phyloP scores from a whole-genome alignment of 1,140 invertebrate species.

The Drosophila ercepeae region DNA sequence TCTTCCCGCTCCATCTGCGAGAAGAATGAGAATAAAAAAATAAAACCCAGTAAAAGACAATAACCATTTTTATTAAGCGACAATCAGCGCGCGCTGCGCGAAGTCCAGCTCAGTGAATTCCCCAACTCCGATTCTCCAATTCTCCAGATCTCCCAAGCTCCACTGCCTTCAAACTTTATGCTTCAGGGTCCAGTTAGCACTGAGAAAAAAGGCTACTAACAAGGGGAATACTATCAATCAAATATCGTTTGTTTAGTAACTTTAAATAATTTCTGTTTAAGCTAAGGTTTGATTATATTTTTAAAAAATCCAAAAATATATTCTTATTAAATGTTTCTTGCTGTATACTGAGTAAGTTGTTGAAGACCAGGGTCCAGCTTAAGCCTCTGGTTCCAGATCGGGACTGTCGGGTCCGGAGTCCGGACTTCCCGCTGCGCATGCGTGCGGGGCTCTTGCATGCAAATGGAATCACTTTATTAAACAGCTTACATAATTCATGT shows the following conservation, averaged over 20 bases:
- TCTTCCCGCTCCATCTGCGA: neutral
- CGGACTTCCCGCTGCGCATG: conserved; percentile 73
- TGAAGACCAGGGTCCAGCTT: conserved; percentile 42
- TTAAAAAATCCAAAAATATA: too few species aligned
- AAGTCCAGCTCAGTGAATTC: conserved; percentile 43
- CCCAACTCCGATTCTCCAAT: conserved; percentile 12
- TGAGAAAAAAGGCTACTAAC: conserved; percentile 1
- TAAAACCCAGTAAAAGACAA: conserved; percentile 58
- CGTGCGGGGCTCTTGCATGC: conserved; percentile 80
- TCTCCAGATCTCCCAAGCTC: conserved; percentile 12
- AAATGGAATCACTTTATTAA: conserved; percentile 83
- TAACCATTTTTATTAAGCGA: conserved; percentile 82
- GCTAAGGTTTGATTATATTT: neutral
- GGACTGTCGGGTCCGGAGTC: conserved; percentile 12
- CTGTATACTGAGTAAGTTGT: conserved; percentile 67
- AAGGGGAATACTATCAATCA: too few species aligned
- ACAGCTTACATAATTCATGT: conserved; percentile 83
- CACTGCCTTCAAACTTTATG: conserved; percentile 15
- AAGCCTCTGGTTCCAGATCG: conserved; percentile 29
- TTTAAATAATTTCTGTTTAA: too few species aligned
- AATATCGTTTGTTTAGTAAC: too few species aligned
- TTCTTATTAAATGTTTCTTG: neutral
- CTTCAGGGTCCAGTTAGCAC: conserved; percentile 26
- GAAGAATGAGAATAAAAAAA: conserved; percentile 7
- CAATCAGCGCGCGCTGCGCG: conserved; percentile 77